A percentile compares a stretch with the other conserved stretches of the same genome.
These are phyloP conservation scores for Pedetes capensis DNA, from an alignment of 2,113 vertebrate genomes.

Conservation along the genomic window DNA sequence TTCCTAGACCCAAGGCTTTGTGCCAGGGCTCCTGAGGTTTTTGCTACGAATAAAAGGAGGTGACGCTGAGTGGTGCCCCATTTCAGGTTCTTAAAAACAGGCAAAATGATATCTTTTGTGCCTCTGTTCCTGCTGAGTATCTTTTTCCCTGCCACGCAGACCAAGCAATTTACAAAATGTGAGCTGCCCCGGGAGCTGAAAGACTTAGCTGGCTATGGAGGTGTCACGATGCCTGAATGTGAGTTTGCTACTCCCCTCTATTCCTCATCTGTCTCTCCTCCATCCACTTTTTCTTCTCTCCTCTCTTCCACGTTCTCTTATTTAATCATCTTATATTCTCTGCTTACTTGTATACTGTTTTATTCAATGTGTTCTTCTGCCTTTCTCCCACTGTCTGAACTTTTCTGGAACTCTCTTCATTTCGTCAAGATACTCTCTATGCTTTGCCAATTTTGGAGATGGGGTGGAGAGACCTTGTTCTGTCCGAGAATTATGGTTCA, in stretches of 20 bases:
- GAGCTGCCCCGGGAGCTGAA: slow-evolving; percentile 36
- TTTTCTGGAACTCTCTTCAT: neutral
- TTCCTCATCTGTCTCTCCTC: neutral
- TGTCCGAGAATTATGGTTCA: neutral
- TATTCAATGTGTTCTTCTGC: neutral
- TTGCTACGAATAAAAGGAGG: slow-evolving; percentile 62
- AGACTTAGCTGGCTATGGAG: slow-evolving; percentile 7
- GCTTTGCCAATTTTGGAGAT: neutral
- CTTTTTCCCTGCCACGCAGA: slow-evolving; percentile 31
- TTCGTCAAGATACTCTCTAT: neutral
- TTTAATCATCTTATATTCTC: neutral
- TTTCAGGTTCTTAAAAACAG: neutral
- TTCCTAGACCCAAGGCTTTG: slow-evolving; percentile 41
- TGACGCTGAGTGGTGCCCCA: neutral
- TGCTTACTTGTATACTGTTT: neutral
- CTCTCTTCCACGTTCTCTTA: neutral
- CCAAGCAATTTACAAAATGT: slow-evolving; percentile 55
- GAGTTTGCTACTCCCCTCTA: neutral
- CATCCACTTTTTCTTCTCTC: neutral
- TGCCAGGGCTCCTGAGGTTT: neutral
- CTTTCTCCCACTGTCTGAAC: neutral
- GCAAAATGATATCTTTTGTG: slow-evolving; percentile 34
- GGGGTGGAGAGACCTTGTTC: neutral
- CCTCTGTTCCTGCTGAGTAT: slow-evolving; percentile 58
- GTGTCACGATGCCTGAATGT: slow-evolving; percentile 51